phyloP scores from a whole-genome alignment of 2,797 vertebrate species.

The Rhynchotus rufescens region DNA sequence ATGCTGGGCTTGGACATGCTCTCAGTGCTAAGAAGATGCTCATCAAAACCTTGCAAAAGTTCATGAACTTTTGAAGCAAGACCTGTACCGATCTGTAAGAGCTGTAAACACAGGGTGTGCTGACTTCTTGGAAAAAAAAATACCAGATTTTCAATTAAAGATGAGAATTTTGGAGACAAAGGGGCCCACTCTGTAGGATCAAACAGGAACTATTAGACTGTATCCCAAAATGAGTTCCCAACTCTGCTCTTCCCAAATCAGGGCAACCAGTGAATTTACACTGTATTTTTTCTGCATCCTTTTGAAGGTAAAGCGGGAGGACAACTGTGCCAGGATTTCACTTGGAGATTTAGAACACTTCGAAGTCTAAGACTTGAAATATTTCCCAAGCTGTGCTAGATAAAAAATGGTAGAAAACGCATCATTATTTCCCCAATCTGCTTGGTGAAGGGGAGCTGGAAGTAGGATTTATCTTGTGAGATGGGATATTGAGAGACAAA shows the following conservation, averaged over 20 bases:
- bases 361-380: neutral
- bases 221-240: neutral
- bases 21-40: neutral
- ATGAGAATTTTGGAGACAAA: neutral
- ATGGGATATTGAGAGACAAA: neutral
- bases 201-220: neutral
- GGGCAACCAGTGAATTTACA: neutral
- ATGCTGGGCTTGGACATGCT: rapidly evolving
- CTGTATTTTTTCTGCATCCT: neutral
- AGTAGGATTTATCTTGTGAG: neutral
- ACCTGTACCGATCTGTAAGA: neutral
- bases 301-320: neutral
- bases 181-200: neutral
- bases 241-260: neutral
- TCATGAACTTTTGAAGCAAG: neutral
- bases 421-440: neutral
- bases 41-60: neutral
- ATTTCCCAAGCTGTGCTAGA: neutral
- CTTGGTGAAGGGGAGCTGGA: neutral
- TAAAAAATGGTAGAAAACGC: neutral
- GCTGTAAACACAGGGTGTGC: neutral
- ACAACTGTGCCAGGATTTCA: neutral
- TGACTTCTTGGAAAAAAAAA: neutral
- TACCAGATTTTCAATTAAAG: neutral
- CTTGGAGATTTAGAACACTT: neutral